Base-by-base conservation (phyloP, 1,140 invertebrate species). In the Meloidogyne hapla region DNA sequence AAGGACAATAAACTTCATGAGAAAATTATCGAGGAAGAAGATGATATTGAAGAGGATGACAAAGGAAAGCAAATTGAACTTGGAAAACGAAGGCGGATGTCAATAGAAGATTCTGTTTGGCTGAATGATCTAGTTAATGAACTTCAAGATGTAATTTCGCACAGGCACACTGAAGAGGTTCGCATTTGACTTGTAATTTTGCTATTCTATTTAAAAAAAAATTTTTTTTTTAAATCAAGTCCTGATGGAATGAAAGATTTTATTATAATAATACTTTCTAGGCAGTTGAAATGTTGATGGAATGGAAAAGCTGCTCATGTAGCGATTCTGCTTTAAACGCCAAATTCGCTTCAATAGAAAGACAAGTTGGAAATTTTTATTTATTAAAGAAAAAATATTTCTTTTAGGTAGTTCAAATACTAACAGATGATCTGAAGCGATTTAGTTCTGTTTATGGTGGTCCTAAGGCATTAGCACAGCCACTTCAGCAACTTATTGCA, bases 141-240 rank as follows among this genome's bases (percentile, higher is more conserved):
- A 88, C 89, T 99, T 26, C 95, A 99, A 89, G 95, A 97, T 21
- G 92, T 92, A 77, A 94, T 98, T 80, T 96, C 95, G n/a, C 94
- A 98, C 88, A 91, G 96, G 81, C 94, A 97, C 87, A 97, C 98
- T 88, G 94, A 97, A 88, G 93, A 78, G 76, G 75, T 76, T 26
- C 12, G 5, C 12, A 26, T 33, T 33, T 33, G 4, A 25, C 26
- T 10, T 64, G n/a, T 56, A 40, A 5, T n/a, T 1, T n/a, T n/a
- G 18, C n/a, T n/a, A n/a, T n/a, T n/a, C n/a, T n/a, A n/a, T n/a
- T n/a, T n/a, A n/a, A n/a, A n/a, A n/a, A n/a, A 1, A 8, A n/a
- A 26, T 23, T 38, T 23, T 26, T 12, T 15, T 6, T 8, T 18
- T 0, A 56, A 18, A n/a, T 56, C 0, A 2, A n/a, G 10, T 56